phyloP scores from a whole-genome alignment of 2,797 vertebrate species.

The Schizopygopsis malacanthus region DNA sequence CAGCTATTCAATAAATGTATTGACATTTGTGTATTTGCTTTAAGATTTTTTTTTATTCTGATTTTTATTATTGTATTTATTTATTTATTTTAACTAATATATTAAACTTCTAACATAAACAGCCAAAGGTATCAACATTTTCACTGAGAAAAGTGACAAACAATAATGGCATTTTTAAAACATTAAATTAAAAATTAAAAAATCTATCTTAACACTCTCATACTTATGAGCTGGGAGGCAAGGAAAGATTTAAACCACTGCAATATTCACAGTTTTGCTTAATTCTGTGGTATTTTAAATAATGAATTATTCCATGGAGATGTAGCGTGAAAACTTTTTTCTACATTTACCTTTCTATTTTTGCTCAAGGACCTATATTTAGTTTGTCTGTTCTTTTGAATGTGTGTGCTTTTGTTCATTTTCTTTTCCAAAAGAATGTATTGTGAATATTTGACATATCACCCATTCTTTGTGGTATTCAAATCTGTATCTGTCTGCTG shows the following conservation, averaged over 20 bases:
- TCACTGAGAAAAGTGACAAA: neutral
- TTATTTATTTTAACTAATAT: neutral
- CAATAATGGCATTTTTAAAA: neutral
- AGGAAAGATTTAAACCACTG: neutral
- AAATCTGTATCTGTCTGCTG: slow-evolving; percentile 2
- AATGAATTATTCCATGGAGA: neutral
- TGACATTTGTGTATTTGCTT: neutral
- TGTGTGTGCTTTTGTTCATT: neutral
- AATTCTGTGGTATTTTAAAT: neutral
- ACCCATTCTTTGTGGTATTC: slow-evolving; percentile 7
- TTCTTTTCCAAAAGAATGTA: neutral
- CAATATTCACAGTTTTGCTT: neutral
- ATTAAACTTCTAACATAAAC: neutral
- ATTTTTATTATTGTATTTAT: neutral
- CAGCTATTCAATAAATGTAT: neutral
- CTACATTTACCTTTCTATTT: neutral
- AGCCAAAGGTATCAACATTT: neutral
- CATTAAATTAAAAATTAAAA: too few relatives aligned
- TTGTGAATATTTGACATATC: neutral
- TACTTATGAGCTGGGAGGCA: neutral
- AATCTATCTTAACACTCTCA: neutral
- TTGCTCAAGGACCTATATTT: slow-evolving; percentile 7
- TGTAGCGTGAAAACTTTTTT: neutral
- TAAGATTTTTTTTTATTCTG: neutral
- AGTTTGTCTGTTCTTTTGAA: slow-evolving; percentile 1